phyloP scores from a whole-genome alignment of 2,797 vertebrate species.

The Ctenosaura bakeri region DNA sequence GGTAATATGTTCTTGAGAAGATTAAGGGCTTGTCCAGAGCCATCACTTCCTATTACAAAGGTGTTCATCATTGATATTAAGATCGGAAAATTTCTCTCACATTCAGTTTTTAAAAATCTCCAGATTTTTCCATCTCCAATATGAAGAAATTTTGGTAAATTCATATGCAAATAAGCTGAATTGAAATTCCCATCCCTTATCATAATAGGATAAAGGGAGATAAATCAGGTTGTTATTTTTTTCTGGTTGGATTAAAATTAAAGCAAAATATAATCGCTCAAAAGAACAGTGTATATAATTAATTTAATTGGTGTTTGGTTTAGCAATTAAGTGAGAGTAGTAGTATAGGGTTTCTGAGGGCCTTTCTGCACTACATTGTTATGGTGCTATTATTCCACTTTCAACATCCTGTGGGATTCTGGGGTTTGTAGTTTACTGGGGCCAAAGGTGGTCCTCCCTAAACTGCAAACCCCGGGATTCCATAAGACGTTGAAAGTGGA shows the following conservation, averaged over 20 bases:
- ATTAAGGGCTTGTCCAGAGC: not conserved
- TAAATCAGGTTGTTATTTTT: not conserved
- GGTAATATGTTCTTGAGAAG: not conserved
- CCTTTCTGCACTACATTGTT: too few relatives aligned
- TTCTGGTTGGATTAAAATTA: not conserved
- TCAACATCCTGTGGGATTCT: too few relatives aligned
- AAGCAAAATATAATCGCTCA: not conserved
- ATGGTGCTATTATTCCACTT: too few relatives aligned
- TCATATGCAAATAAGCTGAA: not conserved
- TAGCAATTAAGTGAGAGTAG: not conserved
- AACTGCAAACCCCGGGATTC: too few relatives aligned
- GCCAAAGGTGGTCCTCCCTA: too few relatives aligned
- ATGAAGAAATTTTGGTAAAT: not conserved
- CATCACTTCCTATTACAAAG: not conserved
- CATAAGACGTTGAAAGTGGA: too few relatives aligned
- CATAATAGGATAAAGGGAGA: not conserved
- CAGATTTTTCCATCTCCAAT: not conserved
- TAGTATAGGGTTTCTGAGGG: too few relatives aligned
- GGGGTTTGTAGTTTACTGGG: too few relatives aligned
- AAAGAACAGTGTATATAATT: not conserved
- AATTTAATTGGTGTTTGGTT: not conserved
- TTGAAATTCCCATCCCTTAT: not conserved
- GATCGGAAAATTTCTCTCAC: not conserved
- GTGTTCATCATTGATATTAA: not conserved
- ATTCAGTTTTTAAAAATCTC: not conserved